phyloP scores from a whole-genome alignment of 1,140 invertebrate genomes.

The Drosophila watanabei region DNA sequence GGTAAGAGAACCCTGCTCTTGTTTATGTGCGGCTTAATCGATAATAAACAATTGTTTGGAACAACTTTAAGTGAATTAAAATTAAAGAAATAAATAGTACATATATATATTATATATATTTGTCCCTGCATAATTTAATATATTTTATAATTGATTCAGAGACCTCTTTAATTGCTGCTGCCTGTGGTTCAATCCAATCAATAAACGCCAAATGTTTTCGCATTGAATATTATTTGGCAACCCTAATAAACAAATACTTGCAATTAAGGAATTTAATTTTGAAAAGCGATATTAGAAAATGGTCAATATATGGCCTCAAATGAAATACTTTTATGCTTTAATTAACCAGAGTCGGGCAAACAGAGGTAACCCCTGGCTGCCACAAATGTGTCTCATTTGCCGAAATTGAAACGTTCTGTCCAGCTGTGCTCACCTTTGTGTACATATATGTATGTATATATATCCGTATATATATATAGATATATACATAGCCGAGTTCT shows the following conservation, averaged over 20 bases:
- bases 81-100: no score
- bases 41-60: background rate
- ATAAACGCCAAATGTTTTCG: background rate
- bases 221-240: background rate
- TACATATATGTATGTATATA: background rate
- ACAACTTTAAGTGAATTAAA: background rate
- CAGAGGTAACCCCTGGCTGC: background rate
- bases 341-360: constrained; percentile 14
- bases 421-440: constrained; percentile 23
- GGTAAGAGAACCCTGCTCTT: background rate
- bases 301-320: background rate
- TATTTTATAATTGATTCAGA: background rate
- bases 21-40: constrained; percentile 2
- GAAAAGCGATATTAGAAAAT: constrained; percentile 1
- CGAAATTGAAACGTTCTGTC: constrained; percentile 17
- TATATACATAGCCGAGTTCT: background rate
- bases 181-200: constrained; percentile 1
- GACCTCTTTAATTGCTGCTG: background rate
- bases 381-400: constrained; percentile 16
- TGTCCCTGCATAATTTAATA: no score
- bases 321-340: constrained; percentile 13
- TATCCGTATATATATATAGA: background rate
- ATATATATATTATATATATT: no score
- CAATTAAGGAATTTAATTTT: constrained; percentile 4
- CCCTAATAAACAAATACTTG: constrained; percentile 1